phyloP scores from a whole-genome alignment of 2,113 vertebrate genomes.

The Menura novaehollandiae region DNA sequence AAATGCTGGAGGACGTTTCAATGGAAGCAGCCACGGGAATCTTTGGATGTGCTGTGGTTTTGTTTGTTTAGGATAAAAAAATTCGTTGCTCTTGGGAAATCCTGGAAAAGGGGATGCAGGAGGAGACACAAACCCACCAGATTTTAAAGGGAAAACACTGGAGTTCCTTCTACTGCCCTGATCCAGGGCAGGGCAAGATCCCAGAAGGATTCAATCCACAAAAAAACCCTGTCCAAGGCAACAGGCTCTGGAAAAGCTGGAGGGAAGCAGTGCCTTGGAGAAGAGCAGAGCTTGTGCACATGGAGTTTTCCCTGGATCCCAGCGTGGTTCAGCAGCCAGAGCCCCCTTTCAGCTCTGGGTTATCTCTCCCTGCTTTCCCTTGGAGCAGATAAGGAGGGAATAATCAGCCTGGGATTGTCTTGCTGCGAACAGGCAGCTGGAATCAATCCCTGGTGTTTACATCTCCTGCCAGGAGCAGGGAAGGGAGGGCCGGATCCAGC shows the following conservation, averaged over 20 bases:
- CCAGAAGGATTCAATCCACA: too few relatives aligned
- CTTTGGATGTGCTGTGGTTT: neutral
- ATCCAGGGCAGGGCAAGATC: neutral
- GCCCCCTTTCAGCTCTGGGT: neutral
- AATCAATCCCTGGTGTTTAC: conserved; percentile 14
- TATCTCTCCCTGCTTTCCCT: conserved; percentile 14
- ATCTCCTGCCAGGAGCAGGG: neutral
- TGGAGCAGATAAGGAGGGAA: neutral
- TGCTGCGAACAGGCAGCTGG: neutral
- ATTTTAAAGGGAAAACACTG: neutral
- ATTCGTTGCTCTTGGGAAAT: neutral
- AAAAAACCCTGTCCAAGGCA: neutral
- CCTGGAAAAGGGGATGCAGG: neutral
- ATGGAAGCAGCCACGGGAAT: accelerated
- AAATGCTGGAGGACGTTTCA: neutral
- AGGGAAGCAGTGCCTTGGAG: neutral
- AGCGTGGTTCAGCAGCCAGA: neutral
- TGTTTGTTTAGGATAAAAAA: neutral
- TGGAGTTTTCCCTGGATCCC: neutral
- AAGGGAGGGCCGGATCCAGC: too few relatives aligned
- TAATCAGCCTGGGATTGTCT: conserved; percentile 32
- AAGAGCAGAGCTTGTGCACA: accelerated
- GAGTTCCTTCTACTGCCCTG: neutral
- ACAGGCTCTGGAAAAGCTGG: neutral
- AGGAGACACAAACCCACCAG: neutral